Percentiles rank a stretch among this genome's conserved stretches.
Conservation (phyloP, 1,140 invertebrate species). For the Trachymyrmex septentrionalis region DNA sequence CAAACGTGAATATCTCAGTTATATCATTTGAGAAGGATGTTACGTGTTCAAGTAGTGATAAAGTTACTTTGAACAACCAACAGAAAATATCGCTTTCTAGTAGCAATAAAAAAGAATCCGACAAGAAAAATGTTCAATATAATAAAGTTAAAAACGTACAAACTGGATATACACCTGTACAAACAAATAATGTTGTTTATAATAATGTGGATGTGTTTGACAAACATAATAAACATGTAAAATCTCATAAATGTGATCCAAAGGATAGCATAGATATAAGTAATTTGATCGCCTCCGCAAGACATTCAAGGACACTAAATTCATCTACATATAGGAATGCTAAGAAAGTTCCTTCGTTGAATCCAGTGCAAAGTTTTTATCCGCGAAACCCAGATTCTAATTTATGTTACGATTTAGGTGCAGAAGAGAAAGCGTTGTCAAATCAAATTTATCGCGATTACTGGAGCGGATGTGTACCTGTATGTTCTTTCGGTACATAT, state of each 20-base stretch:
- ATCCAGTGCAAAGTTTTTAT: background rate
- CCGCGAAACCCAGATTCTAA: background rate
- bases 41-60: background rate
- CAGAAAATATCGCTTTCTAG: background rate
- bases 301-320: background rate
- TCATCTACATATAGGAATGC: background rate
- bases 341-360: background rate
- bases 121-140: slow-evolving; percentile 24
- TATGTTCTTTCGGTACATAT: background rate
- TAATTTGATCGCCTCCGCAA: background rate
- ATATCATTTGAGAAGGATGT: background rate
- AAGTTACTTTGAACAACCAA: background rate
- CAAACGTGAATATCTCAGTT: background rate
- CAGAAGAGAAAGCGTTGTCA: background rate
- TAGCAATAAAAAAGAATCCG: background rate
- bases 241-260: background rate
- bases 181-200: slow-evolving; percentile 28
- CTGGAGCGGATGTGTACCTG: too few relatives aligned
- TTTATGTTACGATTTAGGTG: background rate
- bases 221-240: background rate
- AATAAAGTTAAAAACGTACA: slow-evolving; percentile 28
- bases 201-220: background rate
- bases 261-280: background rate
- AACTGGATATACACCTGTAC: background rate
- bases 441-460: background rate